Evolutionary conservation across 1,140 invertebrate species (phyloP), one percentile per base, ranked within the genome.

Genomic region (Bombus difficillimus): DNA sequence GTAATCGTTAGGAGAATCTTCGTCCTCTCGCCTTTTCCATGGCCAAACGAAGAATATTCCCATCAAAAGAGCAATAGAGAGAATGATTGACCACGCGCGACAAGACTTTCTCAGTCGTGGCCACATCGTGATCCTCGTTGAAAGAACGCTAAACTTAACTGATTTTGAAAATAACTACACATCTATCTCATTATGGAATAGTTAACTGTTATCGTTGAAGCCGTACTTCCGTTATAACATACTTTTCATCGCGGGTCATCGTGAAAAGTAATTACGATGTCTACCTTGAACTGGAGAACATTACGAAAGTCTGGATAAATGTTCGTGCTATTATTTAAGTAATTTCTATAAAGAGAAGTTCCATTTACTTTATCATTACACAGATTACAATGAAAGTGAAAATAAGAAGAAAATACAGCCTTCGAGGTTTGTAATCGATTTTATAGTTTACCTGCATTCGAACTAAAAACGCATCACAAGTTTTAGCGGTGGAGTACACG

Each of bases 11-110:
- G 85, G 86, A 53, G 41, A 86, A 68, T 91, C 74, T n/a, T 84
- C 81, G 32, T 69, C 57, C 18, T 90, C 91, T n/a, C 79, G 83
- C 28, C 77, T 88, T 37, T 88, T 93, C 68, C 74, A 83, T 15
- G 91, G 89, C 93, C 93, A 95, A 81, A 94, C 85, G 2, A 94
- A 74, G 72, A 94, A 86, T 81, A 93, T 79, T 37, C 92, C 68
- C 28, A 78, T 12, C 2, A 92, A 9, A 8, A 91, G 6, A 8
- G 69, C 43, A 12, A 91, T 78, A 6, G 83, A 59, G 37, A 94
- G 83, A 32, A 85, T 6, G n/a, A 93, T 71, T 32, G 76, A 75
- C 91, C 91, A 93, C n/a, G 85, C 71, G 2, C 93, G 93, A 68
- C 89, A 91, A 37, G 92, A 64, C 90, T 80, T 93, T 88, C 88